Percentiles rank a stretch among this genome's conserved stretches.
Conservation (phyloP, 2,888 invertebrate species). For the Andrena trimmerana region DNA sequence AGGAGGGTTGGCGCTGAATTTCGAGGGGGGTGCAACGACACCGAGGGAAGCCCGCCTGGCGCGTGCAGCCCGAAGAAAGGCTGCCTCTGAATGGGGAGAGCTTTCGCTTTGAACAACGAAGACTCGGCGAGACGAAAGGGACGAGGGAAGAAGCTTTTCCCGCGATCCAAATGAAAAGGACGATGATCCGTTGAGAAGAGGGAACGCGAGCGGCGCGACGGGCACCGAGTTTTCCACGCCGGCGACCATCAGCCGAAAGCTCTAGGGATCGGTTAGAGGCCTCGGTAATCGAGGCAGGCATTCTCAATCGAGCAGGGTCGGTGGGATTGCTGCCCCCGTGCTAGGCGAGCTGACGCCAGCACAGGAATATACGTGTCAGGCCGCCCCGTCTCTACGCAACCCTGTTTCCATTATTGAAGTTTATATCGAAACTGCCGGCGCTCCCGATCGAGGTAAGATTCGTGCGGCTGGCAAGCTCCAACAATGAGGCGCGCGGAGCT, state of each 20-base stretch:
- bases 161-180: slow-evolving; percentile 1
- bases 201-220: too few species aligned
- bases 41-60: too few species aligned
- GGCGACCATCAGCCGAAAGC: slow-evolving; percentile 31
- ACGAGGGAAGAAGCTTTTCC: background rate
- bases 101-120: background rate
- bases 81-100: too few species aligned
- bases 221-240: background rate
- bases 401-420: slow-evolving; percentile 12
- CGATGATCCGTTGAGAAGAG: background rate
- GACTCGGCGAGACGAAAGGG: background rate
- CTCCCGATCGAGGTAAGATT: too few species aligned
- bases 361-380: slow-evolving; percentile 18
- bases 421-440: background rate
- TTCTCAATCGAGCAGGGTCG: background rate
- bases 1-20: background rate
- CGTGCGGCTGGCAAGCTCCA: too few species aligned
- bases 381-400: slow-evolving; percentile 5
- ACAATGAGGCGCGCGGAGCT: too few species aligned
- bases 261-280: slow-evolving; percentile 45
- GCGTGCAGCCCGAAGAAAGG: too few species aligned
- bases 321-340: slow-evolving; percentile 10
- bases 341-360: slow-evolving; percentile 21
- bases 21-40: background rate
- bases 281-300: slow-evolving; percentile 12